phyloP scores from a whole-genome alignment of 2,888 invertebrate genomes.

The Brassicogethes aeneus region DNA sequence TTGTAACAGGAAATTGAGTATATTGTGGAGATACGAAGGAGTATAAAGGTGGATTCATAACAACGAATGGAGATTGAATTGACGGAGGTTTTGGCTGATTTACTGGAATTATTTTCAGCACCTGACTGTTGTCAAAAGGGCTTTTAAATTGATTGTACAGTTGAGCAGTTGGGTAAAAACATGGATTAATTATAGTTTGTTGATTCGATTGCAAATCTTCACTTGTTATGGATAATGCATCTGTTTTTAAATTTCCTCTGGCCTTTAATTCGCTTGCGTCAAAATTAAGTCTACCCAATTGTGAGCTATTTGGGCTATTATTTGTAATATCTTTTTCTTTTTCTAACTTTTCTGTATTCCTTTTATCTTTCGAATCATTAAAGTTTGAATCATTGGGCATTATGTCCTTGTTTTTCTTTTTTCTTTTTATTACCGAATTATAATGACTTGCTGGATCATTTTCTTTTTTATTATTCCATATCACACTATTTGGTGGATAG shows the following conservation, averaged over 20 bases:
- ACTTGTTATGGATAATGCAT: conserved; percentile 11
- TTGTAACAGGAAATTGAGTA: conserved; percentile 8
- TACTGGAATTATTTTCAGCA: conserved; percentile 20
- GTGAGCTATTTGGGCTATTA: too few species aligned
- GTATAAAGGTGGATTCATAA: conserved; percentile 26
- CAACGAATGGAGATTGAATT: conserved; percentile 14
- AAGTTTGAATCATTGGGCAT: too few species aligned
- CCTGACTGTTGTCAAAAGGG: conserved; percentile 16
- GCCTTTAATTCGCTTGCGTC: too few species aligned
- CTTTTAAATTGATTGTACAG: conserved; percentile 21
- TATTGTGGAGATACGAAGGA: conserved; percentile 17
- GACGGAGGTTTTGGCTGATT: conserved; percentile 11
- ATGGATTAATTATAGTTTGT: conserved; percentile 25
- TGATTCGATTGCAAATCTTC: conserved; percentile 26
- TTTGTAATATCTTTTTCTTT: too few species aligned
- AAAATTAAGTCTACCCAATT: too few species aligned
- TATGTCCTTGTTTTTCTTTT: too few species aligned
- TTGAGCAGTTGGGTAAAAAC: conserved; percentile 22
- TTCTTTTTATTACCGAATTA: too few species aligned
- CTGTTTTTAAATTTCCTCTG: conserved; percentile 14
- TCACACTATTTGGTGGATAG: too few species aligned
- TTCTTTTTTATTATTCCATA: too few species aligned
- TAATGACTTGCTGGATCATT: too few species aligned
- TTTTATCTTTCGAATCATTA: too few species aligned
- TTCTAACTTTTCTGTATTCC: too few species aligned